Conservation (phyloP, 2,113 vertebrate genomes). For the Corythaixoides concolor region DNA sequence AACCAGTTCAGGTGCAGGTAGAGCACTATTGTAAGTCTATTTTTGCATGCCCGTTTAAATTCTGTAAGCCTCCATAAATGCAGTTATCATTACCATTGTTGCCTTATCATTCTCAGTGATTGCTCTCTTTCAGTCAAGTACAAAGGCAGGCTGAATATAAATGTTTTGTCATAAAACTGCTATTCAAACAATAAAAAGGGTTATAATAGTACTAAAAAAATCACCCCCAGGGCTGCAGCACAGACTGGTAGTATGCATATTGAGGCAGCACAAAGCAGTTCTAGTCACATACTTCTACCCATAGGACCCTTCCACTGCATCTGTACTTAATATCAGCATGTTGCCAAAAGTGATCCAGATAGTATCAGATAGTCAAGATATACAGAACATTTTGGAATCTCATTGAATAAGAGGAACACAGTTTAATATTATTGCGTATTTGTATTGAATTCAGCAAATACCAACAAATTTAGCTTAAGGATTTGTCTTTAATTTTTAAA, state of each 20-base stretch:
- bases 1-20: constrained; percentile 44
- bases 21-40: constrained; percentile 29
- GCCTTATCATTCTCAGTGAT: constrained; percentile 73
- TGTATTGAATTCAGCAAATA: constrained; percentile 20
- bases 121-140: constrained; percentile 76
- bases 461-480: neutral
- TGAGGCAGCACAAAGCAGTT: constrained; percentile 41
- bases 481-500: constrained; percentile 21
- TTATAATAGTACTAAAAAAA: constrained; percentile 77
- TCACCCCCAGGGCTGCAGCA: constrained; percentile 64
- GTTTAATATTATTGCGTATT: neutral
- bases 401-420: neutral
- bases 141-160: constrained; percentile 77
- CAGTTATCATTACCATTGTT: constrained; percentile 75
- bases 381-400: neutral
- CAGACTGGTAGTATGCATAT: constrained; percentile 45
- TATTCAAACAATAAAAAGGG: constrained; percentile 78
- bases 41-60: constrained; percentile 63
- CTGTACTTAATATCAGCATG: neutral
- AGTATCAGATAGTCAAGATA: neutral
- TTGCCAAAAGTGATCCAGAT: constrained; percentile 35
- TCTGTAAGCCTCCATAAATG: constrained; percentile 71
- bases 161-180: constrained; percentile 80
- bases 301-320: constrained; percentile 13
- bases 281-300: constrained; percentile 42